phyloP scores from a whole-genome alignment of 2,113 vertebrate species.

The Scophthalmus maximus region DNA sequence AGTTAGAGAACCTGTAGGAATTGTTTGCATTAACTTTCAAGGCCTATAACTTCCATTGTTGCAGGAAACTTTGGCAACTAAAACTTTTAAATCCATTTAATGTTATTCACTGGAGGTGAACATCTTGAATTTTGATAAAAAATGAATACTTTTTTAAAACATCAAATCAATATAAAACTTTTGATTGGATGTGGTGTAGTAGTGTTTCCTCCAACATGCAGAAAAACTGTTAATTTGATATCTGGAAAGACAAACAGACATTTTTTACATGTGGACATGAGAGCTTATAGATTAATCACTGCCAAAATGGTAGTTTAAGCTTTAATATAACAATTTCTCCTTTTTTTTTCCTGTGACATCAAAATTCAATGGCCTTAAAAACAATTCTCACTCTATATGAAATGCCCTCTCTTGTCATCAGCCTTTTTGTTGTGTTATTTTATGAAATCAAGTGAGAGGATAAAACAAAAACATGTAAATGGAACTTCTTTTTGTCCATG shows the following conservation, averaged over 20 bases:
- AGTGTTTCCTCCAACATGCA: background rate
- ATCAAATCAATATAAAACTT: no score
- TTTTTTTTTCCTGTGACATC: conserved; percentile 46
- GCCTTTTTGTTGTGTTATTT: conserved; percentile 71
- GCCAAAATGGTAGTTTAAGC: conserved; percentile 67
- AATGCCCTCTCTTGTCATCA: conserved; percentile 46
- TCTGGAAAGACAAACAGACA: background rate
- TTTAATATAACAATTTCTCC: conserved; percentile 69
- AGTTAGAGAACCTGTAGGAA: background rate
- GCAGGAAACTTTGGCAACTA: background rate
- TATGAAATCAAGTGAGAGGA: conserved; percentile 60
- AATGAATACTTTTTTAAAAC: no score
- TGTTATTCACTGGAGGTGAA: background rate
- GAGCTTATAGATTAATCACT: conserved; percentile 69
- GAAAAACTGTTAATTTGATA: background rate
- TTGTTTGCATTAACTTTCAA: background rate
- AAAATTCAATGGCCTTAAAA: conserved; percentile 75
- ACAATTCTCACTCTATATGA: conserved; percentile 65
- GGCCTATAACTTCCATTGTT: background rate
- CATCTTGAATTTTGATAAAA: background rate
- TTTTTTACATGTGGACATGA: conserved; percentile 57
- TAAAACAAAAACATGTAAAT: conserved; percentile 66
- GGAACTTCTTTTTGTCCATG: conserved; percentile 31
- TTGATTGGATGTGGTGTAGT: background rate
- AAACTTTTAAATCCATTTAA: background rate